phyloP scores from a whole-genome alignment of 2,113 vertebrate species.

The Alaudala cheleensis region DNA sequence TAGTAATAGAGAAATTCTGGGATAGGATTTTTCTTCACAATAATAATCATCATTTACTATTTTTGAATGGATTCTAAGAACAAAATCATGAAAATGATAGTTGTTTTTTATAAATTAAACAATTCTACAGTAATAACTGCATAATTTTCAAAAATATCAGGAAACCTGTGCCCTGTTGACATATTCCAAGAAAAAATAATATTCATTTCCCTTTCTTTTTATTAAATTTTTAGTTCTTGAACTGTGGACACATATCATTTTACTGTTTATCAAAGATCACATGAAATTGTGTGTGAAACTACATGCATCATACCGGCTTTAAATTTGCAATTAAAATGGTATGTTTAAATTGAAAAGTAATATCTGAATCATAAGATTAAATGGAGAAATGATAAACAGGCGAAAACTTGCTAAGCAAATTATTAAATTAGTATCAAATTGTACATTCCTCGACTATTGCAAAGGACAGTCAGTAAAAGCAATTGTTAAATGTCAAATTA shows the following conservation, averaged over 20 bases:
- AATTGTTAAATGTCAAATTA: background rate
- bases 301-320: background rate
- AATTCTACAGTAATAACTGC: constrained; percentile 50
- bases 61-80: background rate
- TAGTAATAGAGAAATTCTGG: background rate
- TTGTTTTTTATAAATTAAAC: constrained; percentile 50
- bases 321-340: constrained; percentile 20
- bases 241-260: constrained; percentile 37
- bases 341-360: constrained; percentile 47
- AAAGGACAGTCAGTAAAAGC: background rate
- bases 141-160: constrained; percentile 39
- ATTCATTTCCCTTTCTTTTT: constrained; percentile 68
- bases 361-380: background rate
- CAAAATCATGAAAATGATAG: constrained; percentile 43
- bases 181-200: constrained; percentile 61
- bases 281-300: constrained; percentile 16
- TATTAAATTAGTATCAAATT: constrained; percentile 21
- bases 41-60: background rate
- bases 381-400: constrained; percentile 7
- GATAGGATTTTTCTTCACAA: background rate
- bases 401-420: background rate
- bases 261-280: constrained; percentile 67
- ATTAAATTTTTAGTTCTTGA: constrained; percentile 73
- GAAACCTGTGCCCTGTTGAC: constrained; percentile 53
- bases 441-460: background rate